phyloP scores from a whole-genome alignment of 2,113 vertebrate species.

The Tenrec ecaudatus region DNA sequence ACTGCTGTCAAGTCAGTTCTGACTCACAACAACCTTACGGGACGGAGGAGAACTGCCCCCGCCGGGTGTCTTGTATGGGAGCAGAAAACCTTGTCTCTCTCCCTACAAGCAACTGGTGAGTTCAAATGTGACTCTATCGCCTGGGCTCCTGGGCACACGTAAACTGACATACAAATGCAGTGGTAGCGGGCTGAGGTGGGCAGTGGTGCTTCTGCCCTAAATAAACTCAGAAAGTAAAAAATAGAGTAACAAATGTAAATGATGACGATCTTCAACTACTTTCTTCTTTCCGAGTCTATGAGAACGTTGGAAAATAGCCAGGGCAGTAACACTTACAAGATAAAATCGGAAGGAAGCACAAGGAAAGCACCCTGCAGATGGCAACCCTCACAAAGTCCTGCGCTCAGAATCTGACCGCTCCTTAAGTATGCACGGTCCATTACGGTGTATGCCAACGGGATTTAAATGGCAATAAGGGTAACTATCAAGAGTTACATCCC shows the following conservation, averaged over 20 bases:
- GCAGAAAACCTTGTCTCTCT: too few relatives aligned
- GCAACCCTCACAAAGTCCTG: conserved; percentile 77
- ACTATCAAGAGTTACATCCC: background rate
- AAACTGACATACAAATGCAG: conserved; percentile 66
- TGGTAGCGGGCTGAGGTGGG: conserved; percentile 24
- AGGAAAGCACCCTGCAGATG: conserved; percentile 58
- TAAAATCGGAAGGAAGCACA: conserved; percentile 36
- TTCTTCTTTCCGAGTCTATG: conserved; percentile 46
- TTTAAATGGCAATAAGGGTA: conserved; percentile 14
- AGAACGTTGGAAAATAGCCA: conserved; percentile 63
- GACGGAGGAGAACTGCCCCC: too few relatives aligned
- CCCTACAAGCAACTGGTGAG: too few relatives aligned
- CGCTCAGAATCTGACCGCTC: conserved; percentile 67
- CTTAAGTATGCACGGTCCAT: conserved; percentile 48
- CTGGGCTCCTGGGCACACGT: conserved; percentile 47
- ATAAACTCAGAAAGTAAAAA: conserved; percentile 55
- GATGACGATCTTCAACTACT: conserved; percentile 77
- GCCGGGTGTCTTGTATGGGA: too few relatives aligned
- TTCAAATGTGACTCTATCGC: conserved; percentile 18
- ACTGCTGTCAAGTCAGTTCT: too few relatives aligned
- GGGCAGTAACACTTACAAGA: conserved; percentile 64
- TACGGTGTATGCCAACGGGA: conserved; percentile 35
- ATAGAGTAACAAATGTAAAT: conserved; percentile 76
- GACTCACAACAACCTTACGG: too few relatives aligned
- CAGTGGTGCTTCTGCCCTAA: conserved; percentile 6